Evolutionary conservation across 2,888 invertebrate genomes (phyloP), one percentile per base, ranked within the genome.

Genomic region (Sthenelais limicola): DNA sequence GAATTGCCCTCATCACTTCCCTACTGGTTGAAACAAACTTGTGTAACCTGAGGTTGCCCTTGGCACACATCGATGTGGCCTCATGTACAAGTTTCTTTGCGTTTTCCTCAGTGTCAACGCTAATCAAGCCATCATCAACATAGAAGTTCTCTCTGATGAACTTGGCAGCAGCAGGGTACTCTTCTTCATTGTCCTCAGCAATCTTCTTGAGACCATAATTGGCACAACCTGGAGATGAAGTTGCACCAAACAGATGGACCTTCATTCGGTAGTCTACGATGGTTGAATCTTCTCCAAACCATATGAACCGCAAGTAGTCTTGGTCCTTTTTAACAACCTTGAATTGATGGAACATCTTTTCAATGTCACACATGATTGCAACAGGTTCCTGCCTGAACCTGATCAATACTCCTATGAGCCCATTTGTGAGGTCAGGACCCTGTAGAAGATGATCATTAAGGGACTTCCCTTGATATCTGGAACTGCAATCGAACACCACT

Each of bases 1-100:
- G 76, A 33, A 80, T 73, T 1, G 73, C 48, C 3, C 67, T 26
- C 51, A 80, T 73, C 3, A 80, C 77, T 32, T 76, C 52, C 28
- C 67, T 68, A 32, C 56, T 56, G 33, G 74, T 76, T 9, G 70
- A 72, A 5, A 80, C 18, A 73, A 78, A 80, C 51, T 80, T 78
- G 35, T 73, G 54, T 0, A 80, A 49, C 4, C 71, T 35, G 73
- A 79, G 5, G 4, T 75, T 74, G 12, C 75, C 78, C 43, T 69
- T 54, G 3, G 32, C 68, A 26, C 73, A 71, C 48, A 77, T 35
- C 3, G 38, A 32, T 58, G 51, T 33, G n/a, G 56, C 21, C 28
- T 68, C 32, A 32, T 51, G 5, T 1, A 76, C 62, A 47, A 78
- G 35, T 7, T 49, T 49, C n/a, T 51, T 28, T 0, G 75, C 74